phyloP scores from a whole-genome alignment of 2,797 vertebrate genomes.

The Pangasius macronema region DNA sequence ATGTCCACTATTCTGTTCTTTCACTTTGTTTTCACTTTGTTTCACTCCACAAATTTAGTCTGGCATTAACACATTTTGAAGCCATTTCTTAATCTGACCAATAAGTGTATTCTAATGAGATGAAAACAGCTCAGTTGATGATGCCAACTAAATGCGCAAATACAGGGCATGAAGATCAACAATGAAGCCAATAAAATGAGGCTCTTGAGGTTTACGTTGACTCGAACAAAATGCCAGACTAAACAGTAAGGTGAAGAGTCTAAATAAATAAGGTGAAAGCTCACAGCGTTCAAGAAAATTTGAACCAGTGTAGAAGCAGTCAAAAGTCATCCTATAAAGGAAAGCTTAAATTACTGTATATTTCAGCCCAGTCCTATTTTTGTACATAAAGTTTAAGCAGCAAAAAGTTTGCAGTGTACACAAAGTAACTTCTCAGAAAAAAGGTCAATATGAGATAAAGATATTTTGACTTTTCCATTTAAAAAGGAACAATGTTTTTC shows the following conservation, averaged over 20 bases:
- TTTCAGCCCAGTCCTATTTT: not conserved
- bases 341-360: not conserved
- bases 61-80: constrained; percentile 4
- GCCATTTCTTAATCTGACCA: constrained; percentile 16
- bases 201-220: not conserved
- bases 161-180: not conserved
- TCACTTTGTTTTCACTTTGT: constrained; percentile 1
- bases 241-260: not conserved
- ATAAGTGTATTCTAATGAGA: constrained; percentile 12
- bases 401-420: constrained; percentile 3
- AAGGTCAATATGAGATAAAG: constrained; percentile 5
- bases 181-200: not conserved
- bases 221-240: constrained; percentile 4
- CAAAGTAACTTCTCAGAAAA: constrained; percentile 15
- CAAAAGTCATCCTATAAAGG: constrained; percentile 7
- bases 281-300: not conserved
- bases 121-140: constrained; percentile 9
- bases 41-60: constrained; percentile 2
- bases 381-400: constrained; percentile 3
- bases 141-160: constrained; percentile 19
- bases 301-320: not conserved
- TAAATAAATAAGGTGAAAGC: not conserved
- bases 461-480: constrained; percentile 15
- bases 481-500: constrained; percentile 9
- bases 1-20: constrained; percentile 3